Evolutionary conservation across 2,113 vertebrate genomes (phyloP).

Genomic region (Onychorhynchus coronatus): DNA sequence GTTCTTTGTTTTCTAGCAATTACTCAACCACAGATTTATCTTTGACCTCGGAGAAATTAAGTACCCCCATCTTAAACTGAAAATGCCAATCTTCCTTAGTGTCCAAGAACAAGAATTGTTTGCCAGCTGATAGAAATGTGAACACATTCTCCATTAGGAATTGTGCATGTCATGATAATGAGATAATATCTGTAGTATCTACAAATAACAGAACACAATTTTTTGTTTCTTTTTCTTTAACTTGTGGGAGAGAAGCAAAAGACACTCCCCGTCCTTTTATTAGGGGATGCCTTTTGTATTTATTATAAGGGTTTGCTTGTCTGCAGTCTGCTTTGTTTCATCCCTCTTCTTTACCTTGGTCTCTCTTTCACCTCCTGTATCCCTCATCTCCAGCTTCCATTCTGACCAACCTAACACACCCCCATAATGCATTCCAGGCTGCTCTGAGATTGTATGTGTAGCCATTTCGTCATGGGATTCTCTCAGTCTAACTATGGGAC

Average conservation of each 20-base stretch:
- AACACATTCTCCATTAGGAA: neutral
- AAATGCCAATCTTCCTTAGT: neutral
- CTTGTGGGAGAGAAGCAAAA: neutral
- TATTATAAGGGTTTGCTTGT: neutral
- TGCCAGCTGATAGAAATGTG: neutral
- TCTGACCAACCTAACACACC: neutral
- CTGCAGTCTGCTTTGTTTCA: neutral
- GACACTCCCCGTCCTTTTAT: accelerated
- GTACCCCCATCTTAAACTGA: neutral
- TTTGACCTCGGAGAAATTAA: neutral
- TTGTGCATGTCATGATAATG: neutral
- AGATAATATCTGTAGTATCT: neutral
- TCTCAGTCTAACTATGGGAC: neutral
- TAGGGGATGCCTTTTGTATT: neutral
- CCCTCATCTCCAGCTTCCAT: neutral
- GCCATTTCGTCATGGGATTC: neutral
- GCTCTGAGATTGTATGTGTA: neutral
- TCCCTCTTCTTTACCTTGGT: neutral
- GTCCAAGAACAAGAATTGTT: neutral
- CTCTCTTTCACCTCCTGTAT: neutral
- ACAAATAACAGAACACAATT: neutral
- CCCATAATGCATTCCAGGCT: accelerated
- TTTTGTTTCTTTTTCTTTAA: neutral
- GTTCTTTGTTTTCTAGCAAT: neutral
- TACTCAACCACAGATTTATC: neutral